Evolutionary conservation across 2,797 vertebrate genomes (phyloP).

Genomic region (Pelochelys cantorii): DNA sequence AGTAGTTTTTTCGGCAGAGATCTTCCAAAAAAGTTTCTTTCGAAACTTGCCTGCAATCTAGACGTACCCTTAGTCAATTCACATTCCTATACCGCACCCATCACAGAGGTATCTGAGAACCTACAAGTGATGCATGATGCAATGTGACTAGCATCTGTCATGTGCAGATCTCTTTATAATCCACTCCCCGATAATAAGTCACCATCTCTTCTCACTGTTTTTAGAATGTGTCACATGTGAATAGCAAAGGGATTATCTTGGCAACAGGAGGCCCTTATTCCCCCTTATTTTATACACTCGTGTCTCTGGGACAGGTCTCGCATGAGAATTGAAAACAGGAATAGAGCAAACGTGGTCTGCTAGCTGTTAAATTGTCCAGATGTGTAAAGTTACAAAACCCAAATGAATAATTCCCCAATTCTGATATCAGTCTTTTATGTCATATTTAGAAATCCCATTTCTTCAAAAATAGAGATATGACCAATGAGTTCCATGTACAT

Average conservation of each 20-base stretch:
- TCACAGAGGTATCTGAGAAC: background rate
- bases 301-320: background rate
- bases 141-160: background rate
- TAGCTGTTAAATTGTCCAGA: background rate
- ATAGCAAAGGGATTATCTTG: background rate
- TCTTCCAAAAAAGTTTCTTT: no score
- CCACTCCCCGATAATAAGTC: background rate
- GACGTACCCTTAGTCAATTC: background rate
- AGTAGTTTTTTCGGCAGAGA: no score
- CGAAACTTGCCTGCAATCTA: no score
- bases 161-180: background rate
- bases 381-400: conserved; percentile 3
- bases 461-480: background rate
- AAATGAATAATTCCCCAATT: background rate
- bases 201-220: background rate
- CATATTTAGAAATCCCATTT: background rate
- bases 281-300: background rate
- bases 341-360: background rate
- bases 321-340: background rate
- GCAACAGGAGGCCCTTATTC: background rate
- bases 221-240: background rate
- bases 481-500: background rate
- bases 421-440: fast-evolving
- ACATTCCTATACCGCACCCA: fast-evolving
- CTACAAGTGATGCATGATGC: fast-evolving